Evolutionary conservation across 2,888 invertebrate species (phyloP), one percentile per base, ranked within the genome.

Genomic region (Eristalis pertinax): DNA sequence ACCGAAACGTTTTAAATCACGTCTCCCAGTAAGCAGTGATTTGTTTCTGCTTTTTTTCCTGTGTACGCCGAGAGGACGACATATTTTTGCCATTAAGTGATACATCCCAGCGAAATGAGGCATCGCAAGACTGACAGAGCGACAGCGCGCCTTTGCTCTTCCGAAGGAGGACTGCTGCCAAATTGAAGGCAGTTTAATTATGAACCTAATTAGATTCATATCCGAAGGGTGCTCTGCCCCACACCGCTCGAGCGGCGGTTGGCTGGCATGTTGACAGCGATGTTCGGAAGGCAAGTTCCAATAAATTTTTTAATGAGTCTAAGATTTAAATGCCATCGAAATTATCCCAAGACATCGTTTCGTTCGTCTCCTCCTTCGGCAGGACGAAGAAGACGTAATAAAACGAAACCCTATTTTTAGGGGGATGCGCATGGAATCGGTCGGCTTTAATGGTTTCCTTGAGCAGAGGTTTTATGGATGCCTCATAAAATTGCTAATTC

Each of bases 31-130:
- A 8, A 43, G 22, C 22, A 13, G 43, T 24, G 43, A 24, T 22
- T 22, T 65, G 41, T 7, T 38, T 38, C 13, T 65, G 8, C 10
- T 41, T 41, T 38, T 38, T 38, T 13, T 50, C 8, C 19, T 19
- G n/a, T 13, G 15, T n/a, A 4, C 43, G 24, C 10, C 26, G 69
- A 69, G 19, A 56, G 32, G 56, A 35, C 58, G 69, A 69, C 69
- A 69, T 69, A 69, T 35, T 69, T 69, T 69, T 69, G 35, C 56
- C 69, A 69, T 69, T 69, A 69, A 69, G 69, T 35, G 58, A 69
- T 69, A 69, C 69, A 58, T 58, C 58, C 22, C 15, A 58, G 56
- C 19, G 56, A 69, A 69, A 69, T 69, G 35, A 69, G 69, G 63
- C 63, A 63, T 63, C 35, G 35, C 35, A 56, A 50, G 50, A 19